Base-by-base conservation (phyloP, 2,113 vertebrate species). In the western clawed frog (Xenopus tropicalis) region DNA sequence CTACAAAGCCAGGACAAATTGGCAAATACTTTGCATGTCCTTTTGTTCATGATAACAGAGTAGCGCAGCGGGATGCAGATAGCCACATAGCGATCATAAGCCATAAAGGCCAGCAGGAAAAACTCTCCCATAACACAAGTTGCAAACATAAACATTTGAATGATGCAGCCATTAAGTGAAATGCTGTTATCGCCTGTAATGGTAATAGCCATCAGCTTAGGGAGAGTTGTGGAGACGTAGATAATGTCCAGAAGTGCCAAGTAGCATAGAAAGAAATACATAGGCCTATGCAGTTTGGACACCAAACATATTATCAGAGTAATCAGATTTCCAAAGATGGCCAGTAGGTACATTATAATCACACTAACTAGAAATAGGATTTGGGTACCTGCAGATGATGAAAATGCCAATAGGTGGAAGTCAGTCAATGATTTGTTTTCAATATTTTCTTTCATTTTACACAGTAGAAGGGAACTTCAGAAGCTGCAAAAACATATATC, bases 1-100 rank as follows among this genome's bases (percentile, higher is more conserved):
- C 61, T 23, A 14, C 13, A 22, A 19, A 74, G 24, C 71, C 71
- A 74, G n/a, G 71, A 63, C n/a, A 64, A 19, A 7, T 22, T 54
- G 25, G 71, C 71, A n/a, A 66, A 29, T 44, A 52, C 46, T 48
- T 11, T 22, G 19, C 71, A 74, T 2, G 23, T 37, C 14, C 37
- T 48, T 17, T 54, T 66, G 52, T 22, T 74, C 71, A 74, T 74
- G 58, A 74, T 74, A 29, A 64, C 46, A 17, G 59, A 58, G 43
- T 74, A 74, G 3, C 42, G 54, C n/a, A 74, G 66, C 29, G 71
- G 71, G 66, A 66, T n/a, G 51, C 44, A 48, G 11, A 48, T 11
- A 16, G 44, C 44, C 44, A 48, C 44, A 11, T 48, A 48, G 11
- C 44, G 66, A 23, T 74, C 71, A 67, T 74, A 74, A 9, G 71